Evolutionary conservation across 2,113 vertebrate genomes (phyloP).

Genomic region (Tychaedon coryphoeus): DNA sequence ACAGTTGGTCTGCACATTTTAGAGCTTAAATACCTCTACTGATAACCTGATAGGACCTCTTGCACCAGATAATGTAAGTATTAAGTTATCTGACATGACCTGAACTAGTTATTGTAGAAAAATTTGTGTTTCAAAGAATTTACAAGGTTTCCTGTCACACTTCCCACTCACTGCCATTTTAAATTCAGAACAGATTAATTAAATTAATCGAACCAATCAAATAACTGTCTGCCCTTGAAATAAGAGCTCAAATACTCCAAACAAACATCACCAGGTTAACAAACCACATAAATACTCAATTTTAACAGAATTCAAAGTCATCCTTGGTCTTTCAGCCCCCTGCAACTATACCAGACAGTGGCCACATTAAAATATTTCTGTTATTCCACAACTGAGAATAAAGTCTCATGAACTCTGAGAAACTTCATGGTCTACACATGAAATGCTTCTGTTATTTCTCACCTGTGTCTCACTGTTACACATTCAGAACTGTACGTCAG

Average conservation of each 20-base stretch:
- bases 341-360: not conserved
- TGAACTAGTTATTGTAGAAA: not conserved
- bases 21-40: not conserved
- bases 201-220: not conserved
- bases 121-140: not conserved
- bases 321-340: not conserved
- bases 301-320: not conserved
- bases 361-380: not conserved
- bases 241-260: not conserved
- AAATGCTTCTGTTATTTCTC: constrained; percentile 16
- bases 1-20: not conserved
- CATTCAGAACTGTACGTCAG: constrained; percentile 40
- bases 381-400: not conserved
- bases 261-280: not conserved
- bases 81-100: not conserved
- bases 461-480: not conserved
- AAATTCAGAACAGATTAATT: not conserved
- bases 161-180: not conserved
- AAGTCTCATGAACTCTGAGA: constrained; percentile 6
- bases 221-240: not conserved
- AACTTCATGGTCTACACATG: not conserved
- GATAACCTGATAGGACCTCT: not conserved
- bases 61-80: not conserved
- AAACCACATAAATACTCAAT: not conserved
- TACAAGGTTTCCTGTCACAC: not conserved